Evolutionary conservation across 2,113 vertebrate species (phyloP).

Genomic region (Aramus guarauna): DNA sequence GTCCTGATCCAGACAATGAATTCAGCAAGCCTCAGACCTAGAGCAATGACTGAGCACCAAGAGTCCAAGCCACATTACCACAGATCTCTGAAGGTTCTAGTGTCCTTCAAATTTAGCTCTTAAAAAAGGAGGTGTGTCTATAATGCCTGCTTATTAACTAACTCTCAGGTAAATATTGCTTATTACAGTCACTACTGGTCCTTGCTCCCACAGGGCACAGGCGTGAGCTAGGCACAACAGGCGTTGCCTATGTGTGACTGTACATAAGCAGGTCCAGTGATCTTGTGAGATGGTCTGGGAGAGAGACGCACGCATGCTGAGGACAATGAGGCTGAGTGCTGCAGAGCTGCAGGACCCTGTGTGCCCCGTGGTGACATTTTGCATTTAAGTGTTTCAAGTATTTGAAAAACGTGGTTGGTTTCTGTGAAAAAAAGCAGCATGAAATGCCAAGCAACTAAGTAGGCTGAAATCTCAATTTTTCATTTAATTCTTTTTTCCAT

Average conservation of each 20-base stretch:
- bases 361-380: fast-evolving
- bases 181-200: fast-evolving
- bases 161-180: neutral
- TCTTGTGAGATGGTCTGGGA: neutral
- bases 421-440: neutral
- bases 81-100: neutral
- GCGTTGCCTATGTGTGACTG: neutral
- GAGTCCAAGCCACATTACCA: neutral
- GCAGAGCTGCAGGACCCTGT: neutral
- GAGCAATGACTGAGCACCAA: neutral
- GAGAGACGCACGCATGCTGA: neutral
- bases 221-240: neutral
- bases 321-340: neutral
- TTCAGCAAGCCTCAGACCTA: neutral
- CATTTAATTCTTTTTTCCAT: neutral
- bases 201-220: neutral
- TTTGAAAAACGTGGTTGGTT: neutral
- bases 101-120: neutral
- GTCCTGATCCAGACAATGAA: neutral
- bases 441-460: slow-evolving; percentile 11
- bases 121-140: neutral
- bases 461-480: neutral
- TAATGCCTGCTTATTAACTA: neutral
- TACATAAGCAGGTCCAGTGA: neutral
- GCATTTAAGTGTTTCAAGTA: neutral